These are phyloP conservation scores for Harpalus rubripes DNA, from an alignment of 2,888 invertebrate genomes.

Conservation along the genomic window DNA sequence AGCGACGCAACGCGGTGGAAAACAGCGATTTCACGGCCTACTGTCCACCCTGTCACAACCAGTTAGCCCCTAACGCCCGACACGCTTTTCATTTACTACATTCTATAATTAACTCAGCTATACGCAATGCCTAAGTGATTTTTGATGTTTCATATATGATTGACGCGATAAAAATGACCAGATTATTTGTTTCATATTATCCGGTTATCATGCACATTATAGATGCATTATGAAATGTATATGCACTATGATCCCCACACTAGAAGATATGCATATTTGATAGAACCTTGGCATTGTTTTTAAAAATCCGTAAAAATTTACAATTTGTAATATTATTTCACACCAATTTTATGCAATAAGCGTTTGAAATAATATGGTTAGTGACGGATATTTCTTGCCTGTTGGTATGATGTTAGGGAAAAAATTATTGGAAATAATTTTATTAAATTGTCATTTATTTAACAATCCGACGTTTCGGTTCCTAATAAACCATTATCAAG, in stretches of 20 bases:
- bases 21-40: conserved; percentile 28
- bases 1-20: conserved; percentile 22
- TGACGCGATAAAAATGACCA: conserved; percentile 13
- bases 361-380: too few species aligned
- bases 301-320: too few species aligned
- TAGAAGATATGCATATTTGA: too few species aligned
- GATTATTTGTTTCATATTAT: conserved; percentile 34
- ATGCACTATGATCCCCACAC: neutral
- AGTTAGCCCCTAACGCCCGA: neutral
- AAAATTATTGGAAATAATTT: too few species aligned
- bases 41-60: conserved; percentile 9
- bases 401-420: too few species aligned
- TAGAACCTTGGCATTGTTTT: too few species aligned
- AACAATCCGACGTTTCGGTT: too few species aligned
- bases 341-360: too few species aligned
- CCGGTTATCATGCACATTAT: neutral
- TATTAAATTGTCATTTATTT: too few species aligned
- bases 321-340: too few species aligned
- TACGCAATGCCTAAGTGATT: conserved; percentile 36
- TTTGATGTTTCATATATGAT: conserved; percentile 37
- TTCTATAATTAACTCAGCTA: conserved; percentile 26
- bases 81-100: conserved; percentile 37
- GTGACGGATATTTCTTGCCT: too few species aligned
- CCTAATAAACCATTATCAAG: too few species aligned
- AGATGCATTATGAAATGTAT: neutral